Evolutionary conservation across 2,888 invertebrate species (phyloP).

Genomic region (Mythimna lalbum): DNA sequence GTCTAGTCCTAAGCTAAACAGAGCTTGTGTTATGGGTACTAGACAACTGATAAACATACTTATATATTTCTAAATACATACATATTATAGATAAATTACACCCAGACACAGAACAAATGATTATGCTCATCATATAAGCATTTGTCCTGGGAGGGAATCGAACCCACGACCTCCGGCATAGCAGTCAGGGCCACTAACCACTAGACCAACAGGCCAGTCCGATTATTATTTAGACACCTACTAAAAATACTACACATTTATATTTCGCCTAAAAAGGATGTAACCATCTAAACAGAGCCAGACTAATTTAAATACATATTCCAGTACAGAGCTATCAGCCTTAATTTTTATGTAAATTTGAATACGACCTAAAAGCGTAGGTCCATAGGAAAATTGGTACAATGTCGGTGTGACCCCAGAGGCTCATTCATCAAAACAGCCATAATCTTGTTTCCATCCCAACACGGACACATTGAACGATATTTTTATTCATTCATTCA

Average conservation of each 20-base stretch:
- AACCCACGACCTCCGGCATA: no score
- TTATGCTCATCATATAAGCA: no score
- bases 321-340: constrained; percentile 27
- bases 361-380: constrained; percentile 58
- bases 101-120: no score
- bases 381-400: constrained; percentile 65
- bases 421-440: constrained; percentile 81
- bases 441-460: constrained; percentile 80
- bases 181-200: no score
- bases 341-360: constrained; percentile 65
- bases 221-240: no score
- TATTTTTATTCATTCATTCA: constrained; percentile 75
- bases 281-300: constrained; percentile 14
- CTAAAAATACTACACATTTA: not conserved
- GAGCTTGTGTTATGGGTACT: no score
- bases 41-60: no score
- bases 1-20: no score
- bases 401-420: constrained; percentile 71
- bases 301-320: constrained; percentile 33
- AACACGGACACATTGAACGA: constrained; percentile 77
- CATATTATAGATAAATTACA: no score
- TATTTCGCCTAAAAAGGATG: not conserved
- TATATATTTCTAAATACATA: no score
- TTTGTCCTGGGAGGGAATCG: no score
- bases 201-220: no score